Evolutionary conservation across 2,113 vertebrate species (phyloP), one percentile per base, ranked within the genome.

Genomic region (Sardina pilchardus): DNA sequence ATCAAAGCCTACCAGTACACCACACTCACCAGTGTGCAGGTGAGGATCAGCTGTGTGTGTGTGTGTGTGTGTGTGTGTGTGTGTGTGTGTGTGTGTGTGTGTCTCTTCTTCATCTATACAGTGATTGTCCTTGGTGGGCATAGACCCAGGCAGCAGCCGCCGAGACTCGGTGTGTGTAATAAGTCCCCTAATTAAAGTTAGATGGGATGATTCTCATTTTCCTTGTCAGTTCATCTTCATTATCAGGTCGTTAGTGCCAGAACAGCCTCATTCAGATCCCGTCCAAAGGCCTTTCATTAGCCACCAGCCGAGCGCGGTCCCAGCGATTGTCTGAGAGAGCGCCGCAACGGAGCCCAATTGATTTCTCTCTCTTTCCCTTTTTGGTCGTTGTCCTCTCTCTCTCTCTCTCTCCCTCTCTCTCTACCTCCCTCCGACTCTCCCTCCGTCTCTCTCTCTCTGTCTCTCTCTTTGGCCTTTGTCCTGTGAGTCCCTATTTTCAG

Each of bases 1-100:
- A 97, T 99, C 47, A 98, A 98, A 93, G 97, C 98, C 84, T 99
- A 99, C 94, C 98, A 99, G 87, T 99, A 98, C 91, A 99, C 98
- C 0, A 97, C 97, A 16, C 96, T 99, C 84, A 97, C 97, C 89
- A 99, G 97, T 88, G 96, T 99, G 81, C 98, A 99, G 97, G 98
- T 99, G 92, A 90, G 94, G 71, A 16, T 82, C 44, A n/a, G n/a
- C n/a, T n/a, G 63, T 83, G 84, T 24, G 44, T 48, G 59, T 56
- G 6, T 47, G 50, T 34, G 82, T 26, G 44, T 39, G 59, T 56
- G 6, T 67, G 80, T 47, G 63, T 83, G 84, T 24, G 44, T 48
- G 63, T 83, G 84, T 24, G 44, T 48, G 59, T 56, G 6, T 47
- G 50, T 34, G 82, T 26, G 44, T 39, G 59, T 56, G 6, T 67